Evolutionary conservation across 2,113 vertebrate genomes (phyloP), one percentile per base, ranked within the genome.

Genomic region (Malurus alboscapulatus): DNA sequence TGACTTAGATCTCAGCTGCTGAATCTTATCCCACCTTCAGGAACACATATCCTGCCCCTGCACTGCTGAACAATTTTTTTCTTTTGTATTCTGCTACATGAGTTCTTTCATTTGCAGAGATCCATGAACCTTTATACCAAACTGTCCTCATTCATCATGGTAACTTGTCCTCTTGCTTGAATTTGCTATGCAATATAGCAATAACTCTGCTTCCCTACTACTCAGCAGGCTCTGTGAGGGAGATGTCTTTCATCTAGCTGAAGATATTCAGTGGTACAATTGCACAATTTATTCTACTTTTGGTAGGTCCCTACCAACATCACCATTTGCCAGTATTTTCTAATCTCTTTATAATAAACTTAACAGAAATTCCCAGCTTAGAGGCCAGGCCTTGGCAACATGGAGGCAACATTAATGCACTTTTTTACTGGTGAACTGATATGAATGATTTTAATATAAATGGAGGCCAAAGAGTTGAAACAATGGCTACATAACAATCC

Each of bases 351-450:
- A 4, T 57, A 17, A 57, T 11, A 69, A 66, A 4, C 5, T 77
- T 53, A 66, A 17, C 32, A 59, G 42, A 11, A 90, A 53, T 73
- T 66, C 38, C 32, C 8, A 55, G 7, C 11, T 80, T 53, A 69
- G 34, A 61, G 21, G 16, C 30, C 14, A 25, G 17, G 25, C 74
- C 32, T 81, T 68, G 40, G 36, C 53, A 85, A 27, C 14, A 55
- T 2, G 4, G 48, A 75, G 29, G 22, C 44, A 71, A 71, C 16
- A 38, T 5, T 40, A 34, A 22, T 8, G 14, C 1, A 0, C 4
- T 48, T 79, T 40, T 51, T 22, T 53, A 76, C 15, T n/a, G 34
- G 62, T 54, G 7, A 44, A 66, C 8, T 20, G 22, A n/a, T 58
- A 44, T 4, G 15, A 44, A 66, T 3, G 0, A 61, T 58, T 88